Conservation (phyloP, 2,113 vertebrate genomes). For the Hyperopisus bebe region DNA sequence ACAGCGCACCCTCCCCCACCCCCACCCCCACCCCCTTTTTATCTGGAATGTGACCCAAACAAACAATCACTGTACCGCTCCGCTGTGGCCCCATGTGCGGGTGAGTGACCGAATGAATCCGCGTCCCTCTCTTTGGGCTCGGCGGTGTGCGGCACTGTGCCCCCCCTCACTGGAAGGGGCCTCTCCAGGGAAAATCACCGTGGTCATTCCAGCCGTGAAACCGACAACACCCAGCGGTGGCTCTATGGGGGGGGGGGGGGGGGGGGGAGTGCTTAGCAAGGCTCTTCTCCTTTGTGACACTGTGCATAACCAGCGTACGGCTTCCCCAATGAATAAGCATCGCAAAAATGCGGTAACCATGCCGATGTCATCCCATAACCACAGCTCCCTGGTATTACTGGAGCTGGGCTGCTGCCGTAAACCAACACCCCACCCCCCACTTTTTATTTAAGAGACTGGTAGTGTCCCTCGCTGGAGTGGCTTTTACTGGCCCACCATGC, state of each 20-base stretch:
- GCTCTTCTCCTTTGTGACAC: not conserved
- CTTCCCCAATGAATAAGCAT: not conserved
- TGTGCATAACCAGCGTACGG: not conserved
- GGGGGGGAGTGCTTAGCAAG: not conserved
- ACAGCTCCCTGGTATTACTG: constrained; percentile 3
- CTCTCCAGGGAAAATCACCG: not conserved
- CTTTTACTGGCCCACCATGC: constrained; percentile 54
- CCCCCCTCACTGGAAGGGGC: not conserved
- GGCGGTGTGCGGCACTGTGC: accelerated
- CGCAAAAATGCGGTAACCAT: not conserved
- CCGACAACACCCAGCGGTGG: not conserved
- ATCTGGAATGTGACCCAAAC: not conserved
- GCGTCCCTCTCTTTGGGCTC: not conserved
- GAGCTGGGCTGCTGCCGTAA: constrained; percentile 11
- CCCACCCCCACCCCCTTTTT: not conserved
- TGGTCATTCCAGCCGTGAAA: not conserved
- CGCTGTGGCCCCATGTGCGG: not conserved
- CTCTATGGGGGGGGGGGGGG: no score
- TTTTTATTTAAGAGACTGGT: constrained; percentile 16
- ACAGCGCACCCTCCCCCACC: not conserved
- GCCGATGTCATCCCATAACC: not conserved
- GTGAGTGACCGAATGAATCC: not conserved
- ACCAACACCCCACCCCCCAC: constrained; percentile 23
- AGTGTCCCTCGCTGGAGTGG: constrained; percentile 21
- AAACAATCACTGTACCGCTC: not conserved